Percentiles rank a stretch among this genome's conserved stretches.
phyloP scores from a whole-genome alignment of 2,797 vertebrate species.

The Rousettus madagascariensis region DNA sequence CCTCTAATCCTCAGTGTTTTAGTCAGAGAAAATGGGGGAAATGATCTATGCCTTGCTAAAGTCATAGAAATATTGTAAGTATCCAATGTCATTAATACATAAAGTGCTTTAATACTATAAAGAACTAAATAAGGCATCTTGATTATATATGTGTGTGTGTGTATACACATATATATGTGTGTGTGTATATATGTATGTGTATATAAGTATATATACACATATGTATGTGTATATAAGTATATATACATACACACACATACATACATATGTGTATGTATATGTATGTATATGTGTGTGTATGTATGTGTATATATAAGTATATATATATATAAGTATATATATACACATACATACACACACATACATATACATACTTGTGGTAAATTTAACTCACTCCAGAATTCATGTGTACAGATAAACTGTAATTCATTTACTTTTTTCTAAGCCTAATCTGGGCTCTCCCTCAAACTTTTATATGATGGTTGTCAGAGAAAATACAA shows the following conservation, averaged over 20 bases:
- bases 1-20: not conserved
- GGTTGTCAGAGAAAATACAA: constrained; percentile 28
- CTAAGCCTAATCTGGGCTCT: constrained; percentile 12
- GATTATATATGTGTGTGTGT: too few species aligned
- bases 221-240: too few species aligned
- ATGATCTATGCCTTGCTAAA: not conserved
- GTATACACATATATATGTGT: too few species aligned
- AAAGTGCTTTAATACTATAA: constrained; percentile 40
- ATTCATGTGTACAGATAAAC: constrained; percentile 50
- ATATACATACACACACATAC: not conserved
- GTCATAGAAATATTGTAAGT: not conserved
- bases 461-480: constrained; percentile 26
- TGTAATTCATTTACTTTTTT: not conserved
- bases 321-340: too few species aligned
- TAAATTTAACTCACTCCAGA: constrained; percentile 45
- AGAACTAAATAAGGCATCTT: not conserved
- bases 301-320: too few species aligned
- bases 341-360: too few species aligned
- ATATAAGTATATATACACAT: too few species aligned
- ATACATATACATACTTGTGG: not conserved
- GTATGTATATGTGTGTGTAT: too few species aligned
- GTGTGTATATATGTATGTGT: too few species aligned
- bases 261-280: too few species aligned
- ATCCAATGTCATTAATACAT: not conserved
- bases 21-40: not conserved